Evolutionary conservation across 2,797 vertebrate species (phyloP), one percentile per base, ranked within the genome.

Genomic region (Neosilurus hyrtlii): DNA sequence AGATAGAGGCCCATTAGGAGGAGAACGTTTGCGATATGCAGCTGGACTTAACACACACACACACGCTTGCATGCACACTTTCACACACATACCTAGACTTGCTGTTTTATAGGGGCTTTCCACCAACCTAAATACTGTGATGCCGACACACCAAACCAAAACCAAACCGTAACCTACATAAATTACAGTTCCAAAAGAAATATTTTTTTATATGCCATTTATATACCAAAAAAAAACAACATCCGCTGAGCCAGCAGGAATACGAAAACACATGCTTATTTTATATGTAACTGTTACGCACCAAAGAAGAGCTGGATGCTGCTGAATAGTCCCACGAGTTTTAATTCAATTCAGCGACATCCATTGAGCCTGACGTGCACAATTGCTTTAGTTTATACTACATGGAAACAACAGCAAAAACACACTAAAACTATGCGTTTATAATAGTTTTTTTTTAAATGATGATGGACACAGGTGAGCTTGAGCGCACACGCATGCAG

Each of bases 1-100:
- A 73, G 61, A 80, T 37, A 49, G 11, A 82, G 14, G 30, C 54
- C n/a, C 56, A 67, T 79, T 79, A 30, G 49, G 26, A 51, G 71
- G 16, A 67, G 35, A 82, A 57, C 20, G 51, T 2, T 79, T 79
- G 51, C 7, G 49, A 66, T 62, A 65, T 66, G 66, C 74, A 76
- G 74, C 74, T 65, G 51, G 18, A 35, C 30, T 82, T 82, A 26
- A 49, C 18, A 43, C 14, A 76, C 62, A 57, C 26, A 75, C 15
- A 56, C 71, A 73, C 51, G 14, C 49, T 52, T 2, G 10, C n/a
- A 24, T 24, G 22, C 67, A 30, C 12, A 30, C 24, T 18, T 12
- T 6, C 24, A 37, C 26, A 67, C 20, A 61, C 59, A 61, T 9
- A 62, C 9, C 1, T 4, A 57, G 3, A 59, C 9, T 37, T 22